Conservation (phyloP, 2,797 vertebrate species). For the Betta splendens region DNA sequence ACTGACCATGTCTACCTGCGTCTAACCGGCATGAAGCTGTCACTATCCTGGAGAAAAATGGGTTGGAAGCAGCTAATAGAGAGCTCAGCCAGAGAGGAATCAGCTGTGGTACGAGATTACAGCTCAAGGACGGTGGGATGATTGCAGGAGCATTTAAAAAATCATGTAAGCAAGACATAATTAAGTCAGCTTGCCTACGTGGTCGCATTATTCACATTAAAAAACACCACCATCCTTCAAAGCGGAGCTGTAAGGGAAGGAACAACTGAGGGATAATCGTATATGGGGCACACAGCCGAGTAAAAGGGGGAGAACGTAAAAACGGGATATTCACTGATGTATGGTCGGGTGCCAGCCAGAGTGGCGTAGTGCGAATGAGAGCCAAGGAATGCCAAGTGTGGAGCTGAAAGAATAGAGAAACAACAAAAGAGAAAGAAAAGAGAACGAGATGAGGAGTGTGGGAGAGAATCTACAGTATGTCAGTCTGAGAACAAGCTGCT, state of each 20-base stretch:
- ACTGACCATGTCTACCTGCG: slow-evolving; percentile 7
- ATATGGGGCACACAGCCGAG: slow-evolving; percentile 59
- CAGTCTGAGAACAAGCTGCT: slow-evolving; percentile 67
- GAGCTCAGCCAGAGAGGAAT: slow-evolving; percentile 81
- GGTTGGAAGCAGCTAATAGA: slow-evolving; percentile 69
- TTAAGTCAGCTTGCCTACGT: slow-evolving; percentile 35
- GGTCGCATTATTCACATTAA: slow-evolving; percentile 30
- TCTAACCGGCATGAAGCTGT: slow-evolving; percentile 22
- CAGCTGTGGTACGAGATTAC: slow-evolving; percentile 70
- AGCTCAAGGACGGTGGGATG: slow-evolving; percentile 68
- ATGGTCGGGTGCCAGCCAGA: slow-evolving; percentile 86
- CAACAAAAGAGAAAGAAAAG: slow-evolving; percentile 75
- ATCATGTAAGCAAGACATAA: slow-evolving; percentile 30
- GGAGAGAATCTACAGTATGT: slow-evolving; percentile 73
- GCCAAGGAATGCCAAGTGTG: slow-evolving; percentile 85
- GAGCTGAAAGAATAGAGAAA: slow-evolving; percentile 81
- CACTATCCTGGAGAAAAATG: slow-evolving; percentile 26
- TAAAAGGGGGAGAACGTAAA: slow-evolving; percentile 71
- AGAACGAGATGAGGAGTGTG: slow-evolving; percentile 79
- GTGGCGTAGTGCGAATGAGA: slow-evolving; percentile 89
- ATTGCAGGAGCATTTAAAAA: slow-evolving; percentile 20
- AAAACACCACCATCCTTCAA: slow-evolving; percentile 48
- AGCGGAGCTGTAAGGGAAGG: slow-evolving; percentile 66
- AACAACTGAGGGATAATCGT: slow-evolving; percentile 58
- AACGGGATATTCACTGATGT: slow-evolving; percentile 86